Evolutionary conservation across 2,113 vertebrate species (phyloP).

Genomic region (Ammodytes dubius): DNA sequence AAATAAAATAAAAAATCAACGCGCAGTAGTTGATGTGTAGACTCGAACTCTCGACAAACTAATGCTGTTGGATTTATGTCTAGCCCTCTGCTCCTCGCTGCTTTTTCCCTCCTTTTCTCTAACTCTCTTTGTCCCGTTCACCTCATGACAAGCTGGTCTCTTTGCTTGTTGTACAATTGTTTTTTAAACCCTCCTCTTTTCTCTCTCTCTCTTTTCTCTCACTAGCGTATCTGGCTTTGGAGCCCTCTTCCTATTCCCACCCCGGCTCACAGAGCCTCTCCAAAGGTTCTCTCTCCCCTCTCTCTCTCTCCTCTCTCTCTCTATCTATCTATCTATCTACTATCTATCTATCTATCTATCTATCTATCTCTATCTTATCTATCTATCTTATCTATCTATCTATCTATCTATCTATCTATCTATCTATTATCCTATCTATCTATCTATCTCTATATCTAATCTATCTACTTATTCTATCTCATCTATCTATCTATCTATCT

Average conservation of each 20-base stretch:
- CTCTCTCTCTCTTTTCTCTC: constrained; percentile 57
- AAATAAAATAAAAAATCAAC: constrained; percentile 25
- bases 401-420: no score
- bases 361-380: neutral
- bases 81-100: constrained; percentile 8
- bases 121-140: neutral
- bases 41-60: constrained; percentile 36
- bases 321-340: neutral
- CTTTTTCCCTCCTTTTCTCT: neutral
- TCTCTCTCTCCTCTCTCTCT: neutral
- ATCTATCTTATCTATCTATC: neutral
- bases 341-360: no score
- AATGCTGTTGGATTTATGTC: constrained; percentile 52
- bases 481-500: no score
- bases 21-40: constrained; percentile 39
- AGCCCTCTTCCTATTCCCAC: constrained; percentile 83
- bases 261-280: constrained; percentile 84
- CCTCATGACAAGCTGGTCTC: neutral
- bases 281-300: constrained; percentile 79
- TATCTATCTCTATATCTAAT: no score
- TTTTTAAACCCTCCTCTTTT: constrained; percentile 38
- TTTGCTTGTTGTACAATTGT: neutral
- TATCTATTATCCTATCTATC: neutral
- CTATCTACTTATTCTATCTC: no score
- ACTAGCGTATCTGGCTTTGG: constrained; percentile 83